These are phyloP conservation scores for Drosophila sordidula DNA, from an alignment of 2,888 invertebrate species.

Conservation along the genomic window DNA sequence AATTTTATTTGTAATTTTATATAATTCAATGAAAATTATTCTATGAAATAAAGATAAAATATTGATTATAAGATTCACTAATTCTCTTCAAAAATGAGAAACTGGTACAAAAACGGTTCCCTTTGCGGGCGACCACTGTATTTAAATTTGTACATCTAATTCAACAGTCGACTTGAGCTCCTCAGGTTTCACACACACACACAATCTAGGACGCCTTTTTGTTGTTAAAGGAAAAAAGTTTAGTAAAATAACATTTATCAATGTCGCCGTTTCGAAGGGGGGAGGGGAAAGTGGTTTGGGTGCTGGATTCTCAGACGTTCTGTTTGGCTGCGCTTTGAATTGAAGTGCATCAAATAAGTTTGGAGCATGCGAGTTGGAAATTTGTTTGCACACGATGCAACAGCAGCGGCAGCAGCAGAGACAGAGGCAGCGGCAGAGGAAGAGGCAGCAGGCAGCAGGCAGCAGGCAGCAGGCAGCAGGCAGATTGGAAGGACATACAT, in stretches of 20 bases:
- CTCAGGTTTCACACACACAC: not conserved
- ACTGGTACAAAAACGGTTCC: too few species aligned
- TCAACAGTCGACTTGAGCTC: constrained; percentile 13
- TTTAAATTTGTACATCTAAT: constrained; percentile 17
- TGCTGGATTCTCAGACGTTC: constrained; percentile 21
- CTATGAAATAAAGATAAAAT: too few species aligned
- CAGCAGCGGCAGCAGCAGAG: constrained; percentile 4
- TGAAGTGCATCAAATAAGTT: constrained; percentile 73
- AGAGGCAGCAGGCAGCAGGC: not conserved
- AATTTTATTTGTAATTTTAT: too few species aligned
- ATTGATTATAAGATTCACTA: too few species aligned
- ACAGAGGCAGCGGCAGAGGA: not conserved
- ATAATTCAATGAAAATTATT: too few species aligned
- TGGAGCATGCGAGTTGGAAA: constrained; percentile 61
- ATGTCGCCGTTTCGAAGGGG: constrained; percentile 45
- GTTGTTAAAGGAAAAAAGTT: constrained; percentile 41
- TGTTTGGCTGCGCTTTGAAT: constrained; percentile 33
- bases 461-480: not conserved
- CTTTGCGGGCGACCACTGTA: too few species aligned
- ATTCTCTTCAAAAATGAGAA: too few species aligned
- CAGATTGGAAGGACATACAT: not conserved
- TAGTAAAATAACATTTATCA: constrained; percentile 70
- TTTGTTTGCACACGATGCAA: constrained; percentile 49
- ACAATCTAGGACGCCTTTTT: constrained; percentile 8
- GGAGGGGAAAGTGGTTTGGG: not conserved